These are phyloP conservation scores for Aldrovandia affinis DNA, from an alignment of 2,797 vertebrate genomes.

Conservation along the genomic window DNA sequence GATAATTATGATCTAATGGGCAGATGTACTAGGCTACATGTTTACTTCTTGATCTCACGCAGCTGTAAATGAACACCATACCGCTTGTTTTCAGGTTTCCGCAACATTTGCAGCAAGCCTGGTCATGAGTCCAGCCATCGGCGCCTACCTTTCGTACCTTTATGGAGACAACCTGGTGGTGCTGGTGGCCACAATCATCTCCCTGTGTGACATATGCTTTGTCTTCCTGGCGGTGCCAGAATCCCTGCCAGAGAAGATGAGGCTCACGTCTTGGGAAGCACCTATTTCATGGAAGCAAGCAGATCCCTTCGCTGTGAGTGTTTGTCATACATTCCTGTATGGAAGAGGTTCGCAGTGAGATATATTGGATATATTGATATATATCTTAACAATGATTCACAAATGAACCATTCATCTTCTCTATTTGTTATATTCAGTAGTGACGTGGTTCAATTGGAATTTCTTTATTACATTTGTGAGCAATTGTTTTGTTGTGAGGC, in stretches of 20 bases:
- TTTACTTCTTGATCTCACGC: not conserved
- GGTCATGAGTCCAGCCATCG: constrained; percentile 91
- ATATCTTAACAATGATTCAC: no score
- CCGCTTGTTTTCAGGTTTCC: constrained; percentile 76
- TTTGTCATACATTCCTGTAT: no score
- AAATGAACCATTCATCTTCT: no score
- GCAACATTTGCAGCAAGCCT: constrained; percentile 93
- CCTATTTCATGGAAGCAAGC: constrained; percentile 92
- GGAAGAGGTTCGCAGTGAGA: no score
- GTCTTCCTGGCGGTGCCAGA: constrained; percentile 89
- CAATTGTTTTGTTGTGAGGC: no score
- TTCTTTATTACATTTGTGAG: no score
- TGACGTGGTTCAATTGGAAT: no score
- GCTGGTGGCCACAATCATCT: constrained; percentile 84
- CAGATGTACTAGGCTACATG: not conserved
- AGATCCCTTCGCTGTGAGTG: constrained; percentile 86
- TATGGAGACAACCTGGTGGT: constrained; percentile 90
- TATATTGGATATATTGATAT: no score
- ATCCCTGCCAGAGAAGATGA: constrained; percentile 90
- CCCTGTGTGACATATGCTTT: constrained; percentile 88
- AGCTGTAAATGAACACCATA: not conserved
- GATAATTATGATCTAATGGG: no score
- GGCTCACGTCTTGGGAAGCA: constrained; percentile 84
- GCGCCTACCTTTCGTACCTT: constrained; percentile 84
- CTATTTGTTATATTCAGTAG: no score